A percentile compares a stretch with the other conserved stretches of the same genome.
phyloP scores from a whole-genome alignment of 2,888 invertebrate species.

The Fragum whitleyi region DNA sequence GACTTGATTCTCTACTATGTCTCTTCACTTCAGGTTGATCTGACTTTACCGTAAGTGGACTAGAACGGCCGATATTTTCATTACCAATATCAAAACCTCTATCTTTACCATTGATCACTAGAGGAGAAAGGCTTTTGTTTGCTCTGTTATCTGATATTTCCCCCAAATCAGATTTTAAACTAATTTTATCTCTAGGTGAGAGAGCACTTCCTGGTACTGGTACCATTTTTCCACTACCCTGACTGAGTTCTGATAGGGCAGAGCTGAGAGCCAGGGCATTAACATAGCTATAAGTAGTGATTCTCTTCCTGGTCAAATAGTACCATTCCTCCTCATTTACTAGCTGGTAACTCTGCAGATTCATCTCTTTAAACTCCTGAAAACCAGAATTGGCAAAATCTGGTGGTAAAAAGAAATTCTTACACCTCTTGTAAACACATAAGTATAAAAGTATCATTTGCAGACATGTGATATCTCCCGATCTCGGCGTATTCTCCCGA shows the following conservation, averaged over 20 bases:
- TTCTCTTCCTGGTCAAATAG: slow-evolving; percentile 86
- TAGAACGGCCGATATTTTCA: slow-evolving; percentile 49
- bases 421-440: no score
- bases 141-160: slow-evolving; percentile 40
- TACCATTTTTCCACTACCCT: slow-evolving; percentile 26
- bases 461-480: no score
- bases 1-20: slow-evolving; percentile 54
- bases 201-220: slow-evolving; percentile 9
- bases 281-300: slow-evolving; percentile 55
- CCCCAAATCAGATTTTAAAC: slow-evolving; percentile 42
- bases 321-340: slow-evolving; percentile 88
- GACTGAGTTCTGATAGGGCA: slow-evolving; percentile 68
- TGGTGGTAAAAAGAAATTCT: no score
- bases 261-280: slow-evolving; percentile 74
- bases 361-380: slow-evolving; percentile 88
- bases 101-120: slow-evolving; percentile 41
- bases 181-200: slow-evolving; percentile 31
- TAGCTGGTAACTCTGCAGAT: slow-evolving; percentile 88
- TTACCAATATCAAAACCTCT: slow-evolving; percentile 56
- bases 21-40: slow-evolving; percentile 45
- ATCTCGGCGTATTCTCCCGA: no score
- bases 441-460: no score
- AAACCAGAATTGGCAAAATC: slow-evolving; percentile 62
- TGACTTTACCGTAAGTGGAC: slow-evolving; percentile 58
- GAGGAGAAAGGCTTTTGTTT: slow-evolving; percentile 42